A percentile compares a stretch with the other conserved stretches of the same genome.
Evolutionary conservation across 2,888 invertebrate genomes (phyloP).

Genomic region (Neoitamus cyanurus): DNA sequence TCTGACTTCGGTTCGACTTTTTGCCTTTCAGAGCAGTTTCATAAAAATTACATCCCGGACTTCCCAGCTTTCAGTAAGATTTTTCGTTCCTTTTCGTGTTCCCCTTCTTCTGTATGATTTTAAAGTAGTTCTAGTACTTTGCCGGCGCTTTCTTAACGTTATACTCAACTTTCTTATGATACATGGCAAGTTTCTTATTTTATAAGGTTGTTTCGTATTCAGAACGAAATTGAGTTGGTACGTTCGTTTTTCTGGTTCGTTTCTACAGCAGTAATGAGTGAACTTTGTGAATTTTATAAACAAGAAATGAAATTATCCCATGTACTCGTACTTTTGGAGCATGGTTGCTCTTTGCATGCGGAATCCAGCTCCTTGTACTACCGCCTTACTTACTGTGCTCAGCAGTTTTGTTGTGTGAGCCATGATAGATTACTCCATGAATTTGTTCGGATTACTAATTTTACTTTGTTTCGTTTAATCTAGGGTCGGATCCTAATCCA

Average conservation of each 20-base stretch:
- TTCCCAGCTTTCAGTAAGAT: slow-evolving; percentile 30
- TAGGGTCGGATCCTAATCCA: slow-evolving; percentile 68
- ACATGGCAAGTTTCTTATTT: slow-evolving; percentile 35
- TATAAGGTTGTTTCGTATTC: slow-evolving; percentile 34
- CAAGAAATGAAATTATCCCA: slow-evolving; percentile 15
- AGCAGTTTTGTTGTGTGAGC: neutral
- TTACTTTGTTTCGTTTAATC: slow-evolving; percentile 47
- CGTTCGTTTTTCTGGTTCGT: neutral
- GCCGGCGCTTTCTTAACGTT: slow-evolving; percentile 24
- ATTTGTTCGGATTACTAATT: slow-evolving; percentile 38
- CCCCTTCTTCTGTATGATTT: slow-evolving; percentile 33
- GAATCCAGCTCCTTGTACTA: neutral
- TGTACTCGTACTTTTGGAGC: slow-evolving; percentile 3
- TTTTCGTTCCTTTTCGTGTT: slow-evolving; percentile 17
- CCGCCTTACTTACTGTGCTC: neutral
- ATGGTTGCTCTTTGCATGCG: neutral
- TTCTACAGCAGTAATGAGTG: slow-evolving; percentile 21
- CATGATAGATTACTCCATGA: slow-evolving; percentile 41
- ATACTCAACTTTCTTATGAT: slow-evolving; percentile 36
- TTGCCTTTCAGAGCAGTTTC: slow-evolving; percentile 29
- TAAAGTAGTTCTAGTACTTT: slow-evolving; percentile 46
- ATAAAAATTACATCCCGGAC: slow-evolving; percentile 47
- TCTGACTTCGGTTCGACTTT: slow-evolving; percentile 35
- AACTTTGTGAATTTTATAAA: slow-evolving; percentile 41
- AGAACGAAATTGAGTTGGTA: slow-evolving; percentile 40